phyloP scores from a whole-genome alignment of 2,888 invertebrate genomes.

The Escarpia spicata region DNA sequence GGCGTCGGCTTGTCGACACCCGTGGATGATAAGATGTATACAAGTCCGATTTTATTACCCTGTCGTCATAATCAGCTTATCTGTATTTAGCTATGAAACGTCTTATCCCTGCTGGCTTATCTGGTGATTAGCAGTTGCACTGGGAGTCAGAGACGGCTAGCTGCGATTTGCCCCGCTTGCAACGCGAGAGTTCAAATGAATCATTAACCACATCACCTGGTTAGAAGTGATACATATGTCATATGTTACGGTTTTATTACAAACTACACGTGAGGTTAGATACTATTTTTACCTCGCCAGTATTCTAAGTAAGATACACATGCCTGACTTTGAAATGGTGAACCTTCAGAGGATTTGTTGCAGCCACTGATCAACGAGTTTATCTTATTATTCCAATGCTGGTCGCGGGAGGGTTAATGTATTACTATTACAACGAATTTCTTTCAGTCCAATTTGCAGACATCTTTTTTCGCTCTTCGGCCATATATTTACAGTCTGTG shows the following conservation, averaged over 20 bases:
- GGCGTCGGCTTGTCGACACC: not conserved
- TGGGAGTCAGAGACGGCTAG: not conserved
- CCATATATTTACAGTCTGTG: too few relatives aligned
- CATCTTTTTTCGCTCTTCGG: too few relatives aligned
- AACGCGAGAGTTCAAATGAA: not conserved
- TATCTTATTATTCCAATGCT: too few relatives aligned
- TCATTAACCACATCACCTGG: not conserved
- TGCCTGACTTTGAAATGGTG: not conserved
- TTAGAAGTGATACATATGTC: not conserved
- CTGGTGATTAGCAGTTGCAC: not conserved
- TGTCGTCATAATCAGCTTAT: not conserved
- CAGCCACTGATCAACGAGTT: too few relatives aligned
- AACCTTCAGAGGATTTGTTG: too few relatives aligned
- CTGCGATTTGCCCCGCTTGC: not conserved
- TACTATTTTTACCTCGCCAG: not conserved
- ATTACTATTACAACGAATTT: too few relatives aligned
- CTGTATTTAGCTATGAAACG: not conserved
- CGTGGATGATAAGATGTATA: not conserved
- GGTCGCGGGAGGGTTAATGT: too few relatives aligned
- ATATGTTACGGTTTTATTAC: not conserved
- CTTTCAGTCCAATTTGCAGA: too few relatives aligned
- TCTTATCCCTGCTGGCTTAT: not conserved
- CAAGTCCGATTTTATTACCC: not conserved
- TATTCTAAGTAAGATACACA: not conserved
- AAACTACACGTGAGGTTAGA: not conserved